Conservation (phyloP, 2,888 invertebrate species). For the Crepidodera aurea region DNA sequence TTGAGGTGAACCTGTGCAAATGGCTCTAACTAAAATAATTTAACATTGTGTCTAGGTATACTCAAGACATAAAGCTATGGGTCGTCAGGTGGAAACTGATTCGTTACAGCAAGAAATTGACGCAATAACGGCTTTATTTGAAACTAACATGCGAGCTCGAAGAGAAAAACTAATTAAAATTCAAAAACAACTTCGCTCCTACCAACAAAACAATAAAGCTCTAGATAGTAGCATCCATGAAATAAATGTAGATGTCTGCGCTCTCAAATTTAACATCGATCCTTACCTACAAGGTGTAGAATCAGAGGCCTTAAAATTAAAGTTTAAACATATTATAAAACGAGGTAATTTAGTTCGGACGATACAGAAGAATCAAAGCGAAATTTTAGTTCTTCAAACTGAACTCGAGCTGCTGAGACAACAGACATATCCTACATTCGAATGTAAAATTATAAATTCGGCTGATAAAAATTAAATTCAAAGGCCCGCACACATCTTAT, state of each 20-base stretch:
- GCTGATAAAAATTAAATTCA: no score
- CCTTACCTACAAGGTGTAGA: constrained; percentile 64
- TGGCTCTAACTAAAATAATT: no score
- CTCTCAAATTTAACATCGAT: constrained; percentile 68
- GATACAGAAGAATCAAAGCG: constrained; percentile 72
- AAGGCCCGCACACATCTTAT: no score
- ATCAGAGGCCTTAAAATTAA: constrained; percentile 61
- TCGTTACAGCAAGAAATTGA: constrained; percentile 69
- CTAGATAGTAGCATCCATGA: constrained; percentile 63
- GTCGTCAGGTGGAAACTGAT: constrained; percentile 65
- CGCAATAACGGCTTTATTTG: constrained; percentile 62
- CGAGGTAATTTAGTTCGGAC: constrained; percentile 67
- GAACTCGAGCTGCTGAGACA: constrained; percentile 75
- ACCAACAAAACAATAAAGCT: constrained; percentile 57
- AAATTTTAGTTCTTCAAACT: constrained; percentile 72
- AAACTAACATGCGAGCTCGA: constrained; percentile 63
- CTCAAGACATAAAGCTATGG: constrained; percentile 47
- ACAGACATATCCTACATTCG: constrained; percentile 76
- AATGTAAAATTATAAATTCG: constrained; percentile 54
- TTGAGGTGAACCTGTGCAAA: no score
- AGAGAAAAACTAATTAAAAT: constrained; percentile 63
- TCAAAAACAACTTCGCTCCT: constrained; percentile 61
- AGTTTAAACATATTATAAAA: constrained; percentile 53
- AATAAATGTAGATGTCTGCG: constrained; percentile 69
- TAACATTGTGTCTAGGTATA: background rate